Conservation (phyloP, 2,797 vertebrate genomes). For the Pangasius sanitwongsei region DNA sequence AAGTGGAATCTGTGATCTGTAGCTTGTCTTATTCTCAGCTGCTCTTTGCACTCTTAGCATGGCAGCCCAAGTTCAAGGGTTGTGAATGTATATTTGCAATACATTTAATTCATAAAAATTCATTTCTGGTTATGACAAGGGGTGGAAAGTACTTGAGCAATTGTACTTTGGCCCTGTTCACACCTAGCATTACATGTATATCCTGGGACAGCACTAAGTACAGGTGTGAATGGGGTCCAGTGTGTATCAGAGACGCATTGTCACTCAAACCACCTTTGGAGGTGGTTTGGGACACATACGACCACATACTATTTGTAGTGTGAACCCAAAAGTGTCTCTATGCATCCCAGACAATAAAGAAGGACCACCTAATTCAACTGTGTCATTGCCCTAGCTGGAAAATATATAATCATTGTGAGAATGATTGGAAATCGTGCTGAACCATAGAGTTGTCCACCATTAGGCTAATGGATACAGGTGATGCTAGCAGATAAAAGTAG, state of each 20-base stretch:
- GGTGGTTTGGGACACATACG: not conserved
- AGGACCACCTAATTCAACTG: not conserved
- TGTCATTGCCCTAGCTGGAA: not conserved
- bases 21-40: slow-evolving; percentile 43
- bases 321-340: not conserved
- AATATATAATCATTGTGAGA: not conserved
- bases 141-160: not conserved
- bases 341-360: not conserved
- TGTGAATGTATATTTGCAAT: slow-evolving; percentile 39
- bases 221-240: not conserved
- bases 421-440: not conserved
- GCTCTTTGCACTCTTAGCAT: slow-evolving; percentile 27
- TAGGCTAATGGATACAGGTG: not conserved
- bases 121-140: not conserved
- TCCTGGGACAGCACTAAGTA: not conserved
- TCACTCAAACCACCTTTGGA: not conserved
- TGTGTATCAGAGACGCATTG: not conserved
- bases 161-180: not conserved
- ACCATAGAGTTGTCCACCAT: not conserved
- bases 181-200: not conserved
- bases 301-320: not conserved
- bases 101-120: not conserved
- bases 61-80: slow-evolving; percentile 36
- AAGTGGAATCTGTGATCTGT: slow-evolving; percentile 2
- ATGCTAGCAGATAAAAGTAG: not conserved